These are phyloP conservation scores for Istiophorus platypterus DNA, from an alignment of 2,113 vertebrate species.

Conservation along the genomic window DNA sequence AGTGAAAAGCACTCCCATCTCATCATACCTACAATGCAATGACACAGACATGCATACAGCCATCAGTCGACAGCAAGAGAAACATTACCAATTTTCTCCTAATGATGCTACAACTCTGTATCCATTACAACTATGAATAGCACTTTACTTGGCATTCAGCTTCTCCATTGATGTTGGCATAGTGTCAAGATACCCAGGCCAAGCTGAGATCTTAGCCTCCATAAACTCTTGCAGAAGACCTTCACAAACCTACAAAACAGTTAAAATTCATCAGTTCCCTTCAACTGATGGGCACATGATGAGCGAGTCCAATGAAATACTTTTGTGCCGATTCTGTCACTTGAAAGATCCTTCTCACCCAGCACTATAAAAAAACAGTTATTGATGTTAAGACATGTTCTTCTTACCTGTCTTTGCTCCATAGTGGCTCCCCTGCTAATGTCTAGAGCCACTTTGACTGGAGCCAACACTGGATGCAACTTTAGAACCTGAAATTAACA, in stretches of 20 bases:
- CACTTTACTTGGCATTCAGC: conserved; percentile 88
- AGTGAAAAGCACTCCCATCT: conserved; percentile 95
- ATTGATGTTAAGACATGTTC: not conserved
- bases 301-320: not conserved
- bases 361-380: not conserved
- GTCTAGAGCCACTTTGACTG: conserved; percentile 93
- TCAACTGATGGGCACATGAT: not conserved
- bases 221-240: conserved; percentile 90
- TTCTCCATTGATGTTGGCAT: conserved; percentile 86
- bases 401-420: conserved; percentile 91
- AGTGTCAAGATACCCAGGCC: conserved; percentile 95
- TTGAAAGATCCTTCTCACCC: not conserved
- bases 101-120: not conserved
- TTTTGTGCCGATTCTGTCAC: not conserved
- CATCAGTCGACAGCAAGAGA: not conserved
- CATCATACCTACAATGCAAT: conserved; percentile 89
- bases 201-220: conserved; percentile 89
- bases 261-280: not conserved
- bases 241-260: conserved; percentile 89
- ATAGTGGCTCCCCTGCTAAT: conserved; percentile 88
- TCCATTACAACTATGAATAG: not conserved
- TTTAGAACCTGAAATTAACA: conserved; percentile 90
- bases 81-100: too few species aligned
- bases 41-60: not conserved
- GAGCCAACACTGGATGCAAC: conserved; percentile 92